These are phyloP conservation scores for Vicugna pacos DNA, from an alignment of 2,113 vertebrate genomes.

Conservation along the genomic window DNA sequence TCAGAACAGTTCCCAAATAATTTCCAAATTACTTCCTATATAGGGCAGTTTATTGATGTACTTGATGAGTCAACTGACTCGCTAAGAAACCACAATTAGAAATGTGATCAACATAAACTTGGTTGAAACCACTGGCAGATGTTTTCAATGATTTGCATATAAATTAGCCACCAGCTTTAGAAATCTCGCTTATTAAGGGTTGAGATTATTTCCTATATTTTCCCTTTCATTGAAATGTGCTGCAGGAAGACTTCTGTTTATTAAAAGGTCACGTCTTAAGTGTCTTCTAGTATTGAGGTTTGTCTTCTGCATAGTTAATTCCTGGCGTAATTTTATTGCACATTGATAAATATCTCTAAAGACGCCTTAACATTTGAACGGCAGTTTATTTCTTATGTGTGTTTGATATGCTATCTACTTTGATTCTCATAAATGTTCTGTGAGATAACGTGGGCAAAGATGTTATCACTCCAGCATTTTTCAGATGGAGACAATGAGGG, in stretches of 20 bases:
- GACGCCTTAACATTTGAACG: neutral
- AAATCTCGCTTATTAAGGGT: constrained; percentile 47
- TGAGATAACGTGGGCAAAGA: neutral
- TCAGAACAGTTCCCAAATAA: constrained; percentile 59
- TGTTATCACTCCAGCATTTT: neutral
- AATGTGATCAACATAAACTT: constrained; percentile 75
- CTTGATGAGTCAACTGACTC: constrained; percentile 67
- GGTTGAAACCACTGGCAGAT: constrained; percentile 66
- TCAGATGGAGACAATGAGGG: neutral
- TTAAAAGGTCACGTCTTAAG: constrained; percentile 10
- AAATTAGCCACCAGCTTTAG: constrained; percentile 63
- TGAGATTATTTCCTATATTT: constrained; percentile 39
- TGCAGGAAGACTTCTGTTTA: constrained; percentile 57
- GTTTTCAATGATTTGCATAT: constrained; percentile 71
- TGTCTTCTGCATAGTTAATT: constrained; percentile 31
- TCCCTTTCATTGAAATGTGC: constrained; percentile 43
- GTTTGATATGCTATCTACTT: neutral
- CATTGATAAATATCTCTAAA: constrained; percentile 45
- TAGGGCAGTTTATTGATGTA: constrained; percentile 79
- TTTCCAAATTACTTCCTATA: constrained; percentile 79
- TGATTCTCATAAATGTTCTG: neutral
- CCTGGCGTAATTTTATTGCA: neutral
- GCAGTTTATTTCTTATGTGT: neutral
- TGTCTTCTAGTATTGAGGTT: constrained; percentile 7
- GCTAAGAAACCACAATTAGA: constrained; percentile 76